These are phyloP conservation scores for Notiomystis cincta DNA, from an alignment of 2,113 vertebrate species.

Conservation along the genomic window DNA sequence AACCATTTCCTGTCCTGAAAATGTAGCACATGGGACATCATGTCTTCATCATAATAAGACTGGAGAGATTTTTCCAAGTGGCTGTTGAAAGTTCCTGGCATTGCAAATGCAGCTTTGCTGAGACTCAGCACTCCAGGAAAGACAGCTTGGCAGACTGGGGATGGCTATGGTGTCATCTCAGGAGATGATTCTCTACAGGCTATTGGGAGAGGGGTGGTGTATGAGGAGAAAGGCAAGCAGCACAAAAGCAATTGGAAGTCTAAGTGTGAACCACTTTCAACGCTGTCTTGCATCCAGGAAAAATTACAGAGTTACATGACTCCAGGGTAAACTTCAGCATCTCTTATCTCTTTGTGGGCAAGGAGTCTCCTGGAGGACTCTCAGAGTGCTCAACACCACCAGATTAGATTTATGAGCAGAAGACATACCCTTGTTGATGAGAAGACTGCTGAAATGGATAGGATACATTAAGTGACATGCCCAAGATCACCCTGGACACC, in stretches of 20 bases:
- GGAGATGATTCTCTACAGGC: not conserved
- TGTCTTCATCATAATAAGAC: not conserved
- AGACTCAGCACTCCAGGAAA: constrained; percentile 19
- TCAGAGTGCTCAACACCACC: not conserved
- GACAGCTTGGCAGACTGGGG: not conserved
- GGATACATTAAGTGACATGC: not conserved
- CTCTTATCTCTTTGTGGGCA: not conserved
- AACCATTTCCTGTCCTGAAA: not conserved
- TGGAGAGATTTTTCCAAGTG: not conserved
- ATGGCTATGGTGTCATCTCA: not conserved
- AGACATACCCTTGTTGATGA: not conserved
- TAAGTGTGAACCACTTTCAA: not conserved
- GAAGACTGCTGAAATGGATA: not conserved
- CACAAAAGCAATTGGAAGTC: constrained; percentile 14
- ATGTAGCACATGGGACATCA: not conserved
- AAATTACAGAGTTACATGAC: not conserved
- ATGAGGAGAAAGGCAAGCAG: constrained; percentile 19
- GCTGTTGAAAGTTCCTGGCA: not conserved
- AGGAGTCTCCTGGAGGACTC: not conserved
- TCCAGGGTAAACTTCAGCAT: not conserved
- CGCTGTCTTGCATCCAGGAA: not conserved
- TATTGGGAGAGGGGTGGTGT: not conserved
- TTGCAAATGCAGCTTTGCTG: not conserved
- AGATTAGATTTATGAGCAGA: not conserved
- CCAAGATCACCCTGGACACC: not conserved